Evolutionary conservation across 2,113 vertebrate species (phyloP).

Genomic region (Phaethornis superciliosus): DNA sequence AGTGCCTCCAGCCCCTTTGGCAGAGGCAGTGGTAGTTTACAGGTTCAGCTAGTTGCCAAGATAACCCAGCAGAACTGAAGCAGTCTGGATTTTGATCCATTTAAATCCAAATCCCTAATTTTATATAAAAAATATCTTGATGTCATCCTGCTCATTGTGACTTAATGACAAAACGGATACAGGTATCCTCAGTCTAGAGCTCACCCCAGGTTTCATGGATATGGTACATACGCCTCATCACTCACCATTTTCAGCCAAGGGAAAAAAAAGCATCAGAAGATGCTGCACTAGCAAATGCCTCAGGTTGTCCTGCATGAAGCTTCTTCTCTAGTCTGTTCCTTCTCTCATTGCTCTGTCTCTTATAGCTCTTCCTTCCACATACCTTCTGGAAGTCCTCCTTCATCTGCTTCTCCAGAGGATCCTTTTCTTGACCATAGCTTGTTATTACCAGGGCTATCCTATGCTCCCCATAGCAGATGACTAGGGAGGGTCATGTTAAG

Average conservation of each 20-base stretch:
- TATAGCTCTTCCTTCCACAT: neutral
- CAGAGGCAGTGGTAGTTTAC: neutral
- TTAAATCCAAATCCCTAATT: neutral
- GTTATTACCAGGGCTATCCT: neutral
- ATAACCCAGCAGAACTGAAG: neutral
- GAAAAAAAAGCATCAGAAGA: neutral
- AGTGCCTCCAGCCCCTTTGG: neutral
- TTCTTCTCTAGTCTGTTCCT: neutral
- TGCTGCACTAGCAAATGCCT: neutral
- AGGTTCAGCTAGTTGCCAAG: neutral
- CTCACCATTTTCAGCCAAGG: neutral
- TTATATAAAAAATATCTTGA: neutral
- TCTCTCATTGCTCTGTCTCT: neutral
- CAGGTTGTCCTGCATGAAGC: neutral
- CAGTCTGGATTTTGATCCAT: neutral
- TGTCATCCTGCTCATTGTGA: neutral
- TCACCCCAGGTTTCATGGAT: neutral
- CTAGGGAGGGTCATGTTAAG: neutral
- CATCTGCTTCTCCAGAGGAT: neutral
- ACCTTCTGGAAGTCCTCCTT: neutral
- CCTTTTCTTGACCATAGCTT: neutral
- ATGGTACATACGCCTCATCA: neutral
- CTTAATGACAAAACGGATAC: neutral
- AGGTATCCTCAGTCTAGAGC: neutral
- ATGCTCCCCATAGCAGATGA: neutral